Evolutionary conservation across 2,113 vertebrate genomes (phyloP), one percentile per base, ranked within the genome.

Genomic region (Rostratula benghalensis): DNA sequence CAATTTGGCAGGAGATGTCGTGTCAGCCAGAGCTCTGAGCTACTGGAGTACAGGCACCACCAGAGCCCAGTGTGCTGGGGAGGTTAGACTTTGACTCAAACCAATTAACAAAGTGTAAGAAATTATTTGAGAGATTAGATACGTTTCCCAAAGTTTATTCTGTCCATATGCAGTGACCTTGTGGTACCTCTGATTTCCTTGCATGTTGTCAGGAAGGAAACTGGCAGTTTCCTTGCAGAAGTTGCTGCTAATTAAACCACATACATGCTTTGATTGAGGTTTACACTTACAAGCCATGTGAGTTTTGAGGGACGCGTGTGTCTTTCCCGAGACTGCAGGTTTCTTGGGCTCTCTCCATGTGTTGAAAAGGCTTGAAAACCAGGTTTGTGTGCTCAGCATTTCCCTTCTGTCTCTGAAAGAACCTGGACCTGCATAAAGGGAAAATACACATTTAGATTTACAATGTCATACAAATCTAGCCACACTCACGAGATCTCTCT

Each of bases 111-210:
- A 69, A 84, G 39, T 18, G 2, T 16, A 27, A 51, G n/a, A 57
- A 46, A 19, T 15, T 28, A 12, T 59, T 35, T 17, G 2, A 14
- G 27, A 37, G 21, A 37, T 33, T 2, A 57, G 19, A 2, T 16
- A 61, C 4, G 0, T 61, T 75, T 79, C 93, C 60, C 68, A 60
- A 24, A 51, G 63, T 8, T 45, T 10, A 7, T n/a, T 27, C 35
- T 20, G 0, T 10, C 43, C 73, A 7, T 24, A 1, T 7, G 53
- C 24, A 56, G 1, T 31, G 54, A 39, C 54, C 65, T 30, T 2
- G 21, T 48, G 68, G 35, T 33, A 56, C 39, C 45, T 86, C 35
- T 82, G 0, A 31, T 79, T 41, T 46, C 59, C 43, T 56, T 31
- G 41, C 28, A 17, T 13, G 8, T 30, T 39, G 48, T 31, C 68